These are phyloP conservation scores for Eristalinus aeneus DNA, from an alignment of 2,888 invertebrate species.

Conservation along the genomic window DNA sequence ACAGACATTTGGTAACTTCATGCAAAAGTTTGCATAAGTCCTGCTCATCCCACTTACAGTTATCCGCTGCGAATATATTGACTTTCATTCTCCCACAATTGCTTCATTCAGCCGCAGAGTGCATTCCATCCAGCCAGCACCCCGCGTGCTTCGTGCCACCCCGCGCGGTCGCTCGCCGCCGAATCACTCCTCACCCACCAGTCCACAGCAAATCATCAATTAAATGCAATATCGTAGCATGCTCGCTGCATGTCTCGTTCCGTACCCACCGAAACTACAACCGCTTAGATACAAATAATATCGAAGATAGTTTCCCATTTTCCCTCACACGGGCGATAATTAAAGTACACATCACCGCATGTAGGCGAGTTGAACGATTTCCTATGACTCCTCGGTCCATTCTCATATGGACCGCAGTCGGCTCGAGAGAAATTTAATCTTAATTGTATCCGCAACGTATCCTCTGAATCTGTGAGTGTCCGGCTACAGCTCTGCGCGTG, in stretches of 20 bases:
- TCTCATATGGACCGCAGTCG: conserved; percentile 28
- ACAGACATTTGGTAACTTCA: neutral
- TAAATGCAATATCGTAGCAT: neutral
- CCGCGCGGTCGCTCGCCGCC: neutral
- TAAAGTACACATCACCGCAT: conserved; percentile 63
- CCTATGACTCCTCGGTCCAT: conserved; percentile 42
- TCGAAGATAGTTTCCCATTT: conserved; percentile 3
- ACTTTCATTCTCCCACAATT: neutral
- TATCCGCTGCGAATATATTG: too few relatives aligned
- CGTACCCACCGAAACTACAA: neutral
- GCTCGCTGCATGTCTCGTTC: neutral
- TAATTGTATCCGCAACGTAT: conserved; percentile 68
- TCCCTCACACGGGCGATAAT: conserved; percentile 61
- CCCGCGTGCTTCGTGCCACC: neutral
- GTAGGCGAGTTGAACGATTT: conserved; percentile 65
- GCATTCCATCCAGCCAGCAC: neutral
- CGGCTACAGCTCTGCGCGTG: neutral
- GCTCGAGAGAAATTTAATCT: conserved; percentile 67
- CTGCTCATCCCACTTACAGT: neutral
- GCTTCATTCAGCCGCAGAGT: neutral
- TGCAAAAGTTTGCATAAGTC: neutral
- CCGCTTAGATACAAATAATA: conserved; percentile 21
- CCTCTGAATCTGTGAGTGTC: conserved; percentile 46
- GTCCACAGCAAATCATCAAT: neutral
- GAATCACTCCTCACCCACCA: neutral